Conservation (phyloP, 2,888 invertebrate genomes). For the Panorpa germanica region DNA sequence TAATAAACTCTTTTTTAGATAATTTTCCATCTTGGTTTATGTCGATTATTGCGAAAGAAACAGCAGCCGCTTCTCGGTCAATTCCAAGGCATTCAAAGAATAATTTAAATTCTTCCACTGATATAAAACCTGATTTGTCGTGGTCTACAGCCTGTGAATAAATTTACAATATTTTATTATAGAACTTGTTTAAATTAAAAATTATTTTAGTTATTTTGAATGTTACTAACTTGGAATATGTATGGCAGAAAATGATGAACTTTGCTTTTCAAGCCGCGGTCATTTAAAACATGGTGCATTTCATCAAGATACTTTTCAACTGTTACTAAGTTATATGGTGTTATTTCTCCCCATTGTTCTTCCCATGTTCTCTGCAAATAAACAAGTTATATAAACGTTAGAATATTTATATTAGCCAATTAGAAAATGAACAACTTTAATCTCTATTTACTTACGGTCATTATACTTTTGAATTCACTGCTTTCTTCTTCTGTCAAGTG, state of each 20-base stretch:
- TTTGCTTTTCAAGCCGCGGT: conserved; percentile 50
- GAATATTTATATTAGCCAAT: conserved; percentile 3
- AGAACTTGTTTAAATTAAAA: conserved; percentile 2
- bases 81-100: conserved; percentile 67
- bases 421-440: conserved; percentile 5
- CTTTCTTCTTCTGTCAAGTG: conserved; percentile 46
- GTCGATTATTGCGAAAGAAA: conserved; percentile 63
- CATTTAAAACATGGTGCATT: conserved; percentile 66
- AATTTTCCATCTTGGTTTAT: conserved; percentile 60
- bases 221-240: conserved; percentile 46
- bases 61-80: conserved; percentile 51
- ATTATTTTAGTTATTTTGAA: conserved; percentile 1
- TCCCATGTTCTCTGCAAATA: conserved; percentile 51
- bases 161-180: not conserved
- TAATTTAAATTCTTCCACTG: conserved; percentile 62
- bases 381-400: conserved; percentile 9
- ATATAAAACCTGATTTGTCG: conserved; percentile 58
- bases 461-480: conserved; percentile 46
- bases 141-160: conserved; percentile 57
- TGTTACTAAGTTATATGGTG: conserved; percentile 63
- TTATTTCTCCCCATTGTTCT: conserved; percentile 65
- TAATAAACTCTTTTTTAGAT: conserved; percentile 58
- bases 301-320: conserved; percentile 67
- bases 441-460: conserved; percentile 32
- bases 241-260: conserved; percentile 64